Base-by-base conservation (phyloP, 23 tunicate species). In the Ciona savignyi region DNA sequence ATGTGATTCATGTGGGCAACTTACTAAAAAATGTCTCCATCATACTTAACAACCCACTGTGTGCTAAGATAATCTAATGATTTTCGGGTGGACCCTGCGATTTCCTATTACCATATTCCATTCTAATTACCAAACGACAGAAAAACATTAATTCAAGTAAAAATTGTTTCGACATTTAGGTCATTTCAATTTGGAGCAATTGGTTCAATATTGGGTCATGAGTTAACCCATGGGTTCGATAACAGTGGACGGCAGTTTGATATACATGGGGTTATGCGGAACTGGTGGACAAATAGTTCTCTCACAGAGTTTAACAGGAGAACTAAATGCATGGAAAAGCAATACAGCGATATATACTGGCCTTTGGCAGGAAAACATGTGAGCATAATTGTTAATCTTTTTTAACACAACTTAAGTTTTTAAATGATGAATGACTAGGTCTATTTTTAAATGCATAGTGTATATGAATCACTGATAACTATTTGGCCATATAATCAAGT, bases 181-280 rank as follows among this genome's bases (percentile, higher is more conserved):
- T 51, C 74, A 65, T 75, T 83, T 49, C 82, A 90, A 34, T 91
- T 79, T 35, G 97, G 97, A 1, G 97, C 83, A 9, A 80, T 93
- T 24, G 98, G 98, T 4, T 77, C 94, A 2, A 87, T 94, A 60
- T 35, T 94, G 15, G 99, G 99, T 2, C 99, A 94, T 67, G 99
- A 94, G 67, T 51, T 87, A 0, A 94, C 99, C 27, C 99, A 94
- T 74, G 95, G 90, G 25, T 94, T 94, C 49, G 99, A 94, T 63
- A 75, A 80, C 62, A 25, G 51, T n/a, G 99, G 99, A 2, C 72
- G 90, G 34, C 56, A 61, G 79, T 76, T 49, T 34, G 99, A 75
- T 35, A 30, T 78, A 9, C 48, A 77, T 29, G 99, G 99, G 15
- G 70, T 78, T 11, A 24, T 74, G 34, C 65, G 63, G 32, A 94